Conservation (phyloP, 1,140 invertebrate genomes). For the Anthonomus grandis region DNA sequence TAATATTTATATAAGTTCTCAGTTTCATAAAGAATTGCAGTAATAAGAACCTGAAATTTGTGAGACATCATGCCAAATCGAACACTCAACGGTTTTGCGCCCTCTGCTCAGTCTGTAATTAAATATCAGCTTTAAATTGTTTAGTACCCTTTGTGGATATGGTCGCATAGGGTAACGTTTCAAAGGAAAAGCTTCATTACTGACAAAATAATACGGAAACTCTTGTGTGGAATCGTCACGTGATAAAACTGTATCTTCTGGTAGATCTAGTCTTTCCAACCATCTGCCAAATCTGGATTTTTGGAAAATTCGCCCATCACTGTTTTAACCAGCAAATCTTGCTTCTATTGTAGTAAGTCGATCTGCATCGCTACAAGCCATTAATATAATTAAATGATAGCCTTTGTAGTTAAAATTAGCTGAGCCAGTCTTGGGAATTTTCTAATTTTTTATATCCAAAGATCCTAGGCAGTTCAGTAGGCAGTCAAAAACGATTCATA, state of each 20-base stretch:
- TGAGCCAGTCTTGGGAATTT: no score
- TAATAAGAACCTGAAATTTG: no score
- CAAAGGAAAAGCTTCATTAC: constrained; percentile 50
- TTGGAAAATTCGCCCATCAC: constrained; percentile 21
- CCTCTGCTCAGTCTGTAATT: constrained; percentile 42
- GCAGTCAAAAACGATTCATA: no score
- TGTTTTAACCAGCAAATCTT: constrained; percentile 22
- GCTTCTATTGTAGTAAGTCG: constrained; percentile 26
- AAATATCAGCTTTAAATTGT: constrained; percentile 21
- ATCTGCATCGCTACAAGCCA: constrained; percentile 18
- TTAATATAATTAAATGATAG: constrained; percentile 19
- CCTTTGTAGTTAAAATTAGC: no score
- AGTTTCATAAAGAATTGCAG: no score
- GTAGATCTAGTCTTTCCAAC: background rate
- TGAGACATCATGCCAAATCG: constrained; percentile 20
- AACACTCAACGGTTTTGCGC: constrained; percentile 44
- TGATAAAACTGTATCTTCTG: no score
- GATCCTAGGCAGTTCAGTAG: no score
- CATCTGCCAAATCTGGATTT: constrained; percentile 12
- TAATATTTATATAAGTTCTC: background rate
- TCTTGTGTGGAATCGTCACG: background rate
- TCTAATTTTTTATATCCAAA: no score
- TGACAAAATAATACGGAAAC: constrained; percentile 49
- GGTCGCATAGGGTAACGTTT: constrained; percentile 43
- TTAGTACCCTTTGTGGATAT: constrained; percentile 2